Evolutionary conservation across 2,888 invertebrate genomes (phyloP), one percentile per base, ranked within the genome.

Genomic region (Parthenolecanium corni): DNA sequence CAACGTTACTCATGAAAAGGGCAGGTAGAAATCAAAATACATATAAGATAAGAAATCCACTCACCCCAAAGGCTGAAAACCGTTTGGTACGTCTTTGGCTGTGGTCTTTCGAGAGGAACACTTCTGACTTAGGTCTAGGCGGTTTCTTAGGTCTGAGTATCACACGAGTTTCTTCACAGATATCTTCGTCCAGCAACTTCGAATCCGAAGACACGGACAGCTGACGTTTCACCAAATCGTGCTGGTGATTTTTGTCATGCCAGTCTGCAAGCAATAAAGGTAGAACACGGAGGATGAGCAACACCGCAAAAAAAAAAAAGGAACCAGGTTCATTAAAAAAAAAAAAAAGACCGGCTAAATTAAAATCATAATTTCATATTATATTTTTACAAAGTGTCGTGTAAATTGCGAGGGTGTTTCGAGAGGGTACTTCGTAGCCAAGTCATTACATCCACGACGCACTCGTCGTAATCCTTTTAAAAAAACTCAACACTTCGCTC

Each of bases 11-110:
- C n/a, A n/a, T n/a, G n/a, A n/a, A n/a, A n/a, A n/a, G n/a, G n/a
- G n/a, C n/a, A n/a, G n/a, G n/a, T n/a, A n/a, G n/a, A n/a, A n/a
- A n/a, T n/a, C n/a, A n/a, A n/a, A n/a, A n/a, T n/a, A n/a, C n/a
- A n/a, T n/a, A n/a, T n/a, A n/a, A n/a, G n/a, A n/a, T n/a, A n/a
- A n/a, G n/a, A n/a, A n/a, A n/a, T 12, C 44, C 62, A 80, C 86
- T 82, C 75, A 94, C 94, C 81, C 93, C 93, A 80, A 94, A 95
- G 76, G 94, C 94, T 74, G 93, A 93, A 79, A 89, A 92, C 76
- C 94, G 82, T 80, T 94, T 94, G 72, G 87, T 86, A 75, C 89
- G 81, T 76, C 72, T 79, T 78, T 68, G 75, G 73, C 57, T 75
- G 64, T 82, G 82, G 69, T 79, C 79, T 73, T 83, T 82, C 73